A percentile compares a stretch with the other conserved stretches of the same genome.
Conservation (phyloP, 2,113 vertebrate species). For the Odontesthes bonariensis region DNA sequence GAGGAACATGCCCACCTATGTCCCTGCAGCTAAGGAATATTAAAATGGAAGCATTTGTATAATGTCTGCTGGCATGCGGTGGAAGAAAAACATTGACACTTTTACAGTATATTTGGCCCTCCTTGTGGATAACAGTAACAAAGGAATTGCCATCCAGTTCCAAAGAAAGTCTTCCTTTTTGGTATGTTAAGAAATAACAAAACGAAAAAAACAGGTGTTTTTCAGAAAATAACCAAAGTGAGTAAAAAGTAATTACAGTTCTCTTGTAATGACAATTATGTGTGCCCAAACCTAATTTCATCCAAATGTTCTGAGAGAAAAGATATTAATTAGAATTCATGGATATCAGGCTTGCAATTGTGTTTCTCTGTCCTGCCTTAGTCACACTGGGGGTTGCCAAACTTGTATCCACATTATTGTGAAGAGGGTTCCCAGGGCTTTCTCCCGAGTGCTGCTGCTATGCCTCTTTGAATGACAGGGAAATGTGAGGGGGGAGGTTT, state of each 20-base stretch:
- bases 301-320: constrained; percentile 46
- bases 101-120: constrained; percentile 34
- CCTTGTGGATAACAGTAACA: constrained; percentile 41
- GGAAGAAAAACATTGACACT: constrained; percentile 23
- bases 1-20: constrained; percentile 19
- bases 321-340: constrained; percentile 56
- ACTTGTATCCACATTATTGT: constrained; percentile 41
- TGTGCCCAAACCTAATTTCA: constrained; percentile 46
- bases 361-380: constrained; percentile 14
- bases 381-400: constrained; percentile 23
- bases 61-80: constrained; percentile 4
- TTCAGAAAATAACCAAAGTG: constrained; percentile 26
- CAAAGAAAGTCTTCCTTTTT: constrained; percentile 38
- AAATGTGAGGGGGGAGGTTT: constrained; percentile 33
- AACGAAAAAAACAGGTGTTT: neutral
- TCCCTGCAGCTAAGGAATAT: constrained; percentile 35
- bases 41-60: constrained; percentile 37
- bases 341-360: constrained; percentile 14
- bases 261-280: constrained; percentile 36
- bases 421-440: constrained; percentile 53
- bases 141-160: constrained; percentile 33
- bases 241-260: constrained; percentile 49
- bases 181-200: constrained; percentile 22
- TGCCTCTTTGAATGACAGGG: constrained; percentile 61
- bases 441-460: constrained; percentile 31